Evolutionary conservation across 2,113 vertebrate species (phyloP).

Genomic region (Peromyscus californicus): DNA sequence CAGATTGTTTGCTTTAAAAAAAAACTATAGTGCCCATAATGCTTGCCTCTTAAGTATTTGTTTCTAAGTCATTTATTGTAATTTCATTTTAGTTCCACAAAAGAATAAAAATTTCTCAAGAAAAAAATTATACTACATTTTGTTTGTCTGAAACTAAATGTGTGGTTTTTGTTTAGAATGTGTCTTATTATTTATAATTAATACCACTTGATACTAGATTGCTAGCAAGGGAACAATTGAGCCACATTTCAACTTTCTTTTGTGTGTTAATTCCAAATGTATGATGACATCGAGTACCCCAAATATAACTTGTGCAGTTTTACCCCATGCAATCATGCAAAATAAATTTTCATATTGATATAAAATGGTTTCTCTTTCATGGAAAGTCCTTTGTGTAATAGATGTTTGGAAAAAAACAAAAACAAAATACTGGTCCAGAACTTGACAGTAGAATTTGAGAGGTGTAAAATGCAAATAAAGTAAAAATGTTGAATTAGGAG

Average conservation of each 20-base stretch:
- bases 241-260: neutral
- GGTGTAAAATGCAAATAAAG: constrained; percentile 21
- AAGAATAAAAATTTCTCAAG: neutral
- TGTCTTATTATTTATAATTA: constrained; percentile 6
- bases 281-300: neutral
- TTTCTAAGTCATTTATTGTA: neutral
- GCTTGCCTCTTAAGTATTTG: neutral
- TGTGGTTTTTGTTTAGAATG: neutral
- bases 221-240: neutral
- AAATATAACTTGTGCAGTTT: constrained; percentile 8
- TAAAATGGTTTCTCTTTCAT: constrained; percentile 40
- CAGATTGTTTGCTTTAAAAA: neutral
- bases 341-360: constrained; percentile 46
- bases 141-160: neutral
- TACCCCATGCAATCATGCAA: neutral
- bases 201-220: neutral
- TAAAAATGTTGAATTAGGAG: constrained; percentile 50
- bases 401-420: neutral
- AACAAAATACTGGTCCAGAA: neutral
- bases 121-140: neutral
- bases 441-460: neutral
- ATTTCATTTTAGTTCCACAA: neutral
- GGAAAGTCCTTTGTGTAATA: neutral
- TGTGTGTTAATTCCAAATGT: neutral
- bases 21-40: neutral